Base-by-base conservation (phyloP, 2,113 vertebrate genomes). In the Cololabis saira region DNA sequence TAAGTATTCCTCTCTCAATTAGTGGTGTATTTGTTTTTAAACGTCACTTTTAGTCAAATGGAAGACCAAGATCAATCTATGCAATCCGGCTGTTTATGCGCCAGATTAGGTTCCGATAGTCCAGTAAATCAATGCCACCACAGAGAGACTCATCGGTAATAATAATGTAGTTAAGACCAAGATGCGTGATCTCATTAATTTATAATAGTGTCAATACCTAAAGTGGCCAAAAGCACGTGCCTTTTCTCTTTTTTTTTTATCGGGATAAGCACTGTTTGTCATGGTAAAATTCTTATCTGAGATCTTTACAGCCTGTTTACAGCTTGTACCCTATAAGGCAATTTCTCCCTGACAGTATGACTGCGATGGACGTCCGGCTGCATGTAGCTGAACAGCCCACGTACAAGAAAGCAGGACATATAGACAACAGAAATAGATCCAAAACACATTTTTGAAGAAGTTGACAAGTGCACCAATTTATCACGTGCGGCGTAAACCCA, bases 281-380 rank as follows among this genome's bases (percentile, higher is more conserved):
- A 50, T 54, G 9, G 56, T 18, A 10, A 56, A 30, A 62, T 42
- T 66, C 45, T 11, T 41, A 47, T 9, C 27, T 59, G 56, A 62
- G 18, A 56, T 53, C 53, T 87, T 76, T 82, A 72, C 66, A 55
- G 65, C 50, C 37, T 70, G 70, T 74, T 81, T 67, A 62, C 30
- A 56, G 27, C 17, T 1, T 8, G 0, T 41, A 24, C 41, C 45
- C 57, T 58, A 24, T 16, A 58, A 74, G 48, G 30, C 15, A 14
- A 69, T 61, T 53, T 57, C 49, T 78, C 44, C 47, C 1, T 51
- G 33, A 54, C 76, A 70, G 63, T 18, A 5, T 49, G 49, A 58
- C 13, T 74, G 12, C 72, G 65, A 82, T 73, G 42, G 49, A 75
- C 78, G 70, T 78, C 56, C 48, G 50, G 19, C 19, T 58, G 10